Base-by-base conservation (phyloP, 1,140 invertebrate species). In the Calephelis virginiensis region DNA sequence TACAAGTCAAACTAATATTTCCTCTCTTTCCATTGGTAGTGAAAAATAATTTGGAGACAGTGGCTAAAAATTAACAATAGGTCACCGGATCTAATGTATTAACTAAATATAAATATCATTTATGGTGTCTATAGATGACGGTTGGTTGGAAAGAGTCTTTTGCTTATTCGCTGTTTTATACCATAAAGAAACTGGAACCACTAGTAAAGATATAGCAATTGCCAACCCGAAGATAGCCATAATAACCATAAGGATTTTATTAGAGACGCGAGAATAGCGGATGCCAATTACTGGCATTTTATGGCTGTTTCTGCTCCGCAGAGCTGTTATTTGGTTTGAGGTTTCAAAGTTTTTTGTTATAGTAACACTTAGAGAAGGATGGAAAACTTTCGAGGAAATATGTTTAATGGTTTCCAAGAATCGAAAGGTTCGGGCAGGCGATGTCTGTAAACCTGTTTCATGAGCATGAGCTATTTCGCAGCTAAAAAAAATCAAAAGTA, bases 221-320 rank as follows among this genome's bases (percentile, higher is more conserved):
- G 13, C n/a, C 7, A 13, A 49, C 48, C 8, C 48, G n/a, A 49
- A 49, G 48, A 49, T 49, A 49, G 48, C 48, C 48, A 49, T 49
- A 49, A 49, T 49, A 49, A 49, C 48, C 48, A 49, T 49, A 49
- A n/a, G 48, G 48, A 49, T 49, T 49, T 49, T 49, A 49, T 49
- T 49, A 49, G 48, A 49, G 48, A n/a, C 6, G 48, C 13, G 48
- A n/a, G 48, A 49, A 49, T 49, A 49, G 48, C 9, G 61, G 63
- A 53, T 40, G 48, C 48, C 63, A 64, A 64, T 64, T 64, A 64
- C 37, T 40, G 38, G 48, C 45, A 50, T 49, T 53, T 64, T 64
- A 64, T 50, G 63, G 48, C 63, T 38, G 9, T 14, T 13, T 49
- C 48, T n/a, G 48, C 6, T 12, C 6, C 48, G 48, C 12, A 7